These are phyloP conservation scores for Pelodytes ibericus DNA, from an alignment of 2,797 vertebrate genomes.

Conservation along the genomic window DNA sequence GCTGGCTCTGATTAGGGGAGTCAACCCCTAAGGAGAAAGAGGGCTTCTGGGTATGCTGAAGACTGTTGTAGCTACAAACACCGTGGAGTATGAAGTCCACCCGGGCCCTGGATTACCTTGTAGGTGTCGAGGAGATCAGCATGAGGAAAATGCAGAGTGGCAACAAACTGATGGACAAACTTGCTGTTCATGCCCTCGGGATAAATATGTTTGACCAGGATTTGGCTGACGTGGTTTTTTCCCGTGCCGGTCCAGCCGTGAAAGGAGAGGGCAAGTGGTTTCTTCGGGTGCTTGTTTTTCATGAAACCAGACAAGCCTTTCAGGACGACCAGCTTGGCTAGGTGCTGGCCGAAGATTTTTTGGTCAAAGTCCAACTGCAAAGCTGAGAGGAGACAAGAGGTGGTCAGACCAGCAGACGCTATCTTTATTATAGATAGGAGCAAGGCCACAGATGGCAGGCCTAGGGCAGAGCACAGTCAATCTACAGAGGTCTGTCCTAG, in stretches of 20 bases:
- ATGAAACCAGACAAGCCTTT: slow-evolving; percentile 81
- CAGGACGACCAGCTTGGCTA: neutral
- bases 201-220: slow-evolving; percentile 83
- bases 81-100: too few species aligned
- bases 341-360: neutral
- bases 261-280: slow-evolving; percentile 88
- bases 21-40: too few species aligned
- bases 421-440: too few species aligned
- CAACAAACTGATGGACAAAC: slow-evolving; percentile 86
- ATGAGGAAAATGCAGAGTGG: slow-evolving; percentile 89
- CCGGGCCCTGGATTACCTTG: slow-evolving; percentile 80
- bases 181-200: slow-evolving; percentile 81
- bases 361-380: neutral
- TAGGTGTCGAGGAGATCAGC: slow-evolving; percentile 73
- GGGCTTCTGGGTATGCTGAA: too few species aligned
- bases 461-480: too few species aligned
- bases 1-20: too few species aligned
- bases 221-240: slow-evolving; percentile 89
- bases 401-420: neutral
- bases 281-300: slow-evolving; percentile 83
- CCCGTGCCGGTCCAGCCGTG: slow-evolving; percentile 94
- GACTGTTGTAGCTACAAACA: too few species aligned
- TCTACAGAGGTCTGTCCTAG: too few species aligned
- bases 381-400: neutral
- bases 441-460: too few species aligned